Conservation (phyloP, 2,888 invertebrate genomes). For the Cheilosia soror region DNA sequence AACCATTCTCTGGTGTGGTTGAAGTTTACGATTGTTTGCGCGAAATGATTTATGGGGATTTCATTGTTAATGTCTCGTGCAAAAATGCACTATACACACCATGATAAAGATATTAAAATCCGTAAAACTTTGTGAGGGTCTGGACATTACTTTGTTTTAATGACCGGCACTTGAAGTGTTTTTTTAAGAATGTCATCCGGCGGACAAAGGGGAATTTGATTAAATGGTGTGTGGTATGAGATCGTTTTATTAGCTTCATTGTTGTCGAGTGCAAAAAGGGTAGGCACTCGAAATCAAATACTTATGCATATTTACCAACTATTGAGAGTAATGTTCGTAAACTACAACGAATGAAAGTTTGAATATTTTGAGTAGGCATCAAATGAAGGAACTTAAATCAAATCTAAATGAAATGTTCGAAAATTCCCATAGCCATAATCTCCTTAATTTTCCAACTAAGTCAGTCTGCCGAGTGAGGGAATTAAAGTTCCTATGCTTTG, state of each 20-base stretch:
- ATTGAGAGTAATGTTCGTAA: no score
- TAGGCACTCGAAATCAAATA: not conserved
- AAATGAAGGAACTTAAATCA: no score
- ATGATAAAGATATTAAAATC: conserved; percentile 48
- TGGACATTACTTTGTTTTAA: conserved; percentile 46
- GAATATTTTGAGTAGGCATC: no score
- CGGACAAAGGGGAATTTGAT: conserved; percentile 21
- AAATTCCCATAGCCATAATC: no score
- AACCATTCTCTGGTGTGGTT: conserved; percentile 21
- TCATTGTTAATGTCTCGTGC: conserved; percentile 48
- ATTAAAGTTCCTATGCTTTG: no score
- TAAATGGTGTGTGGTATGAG: not conserved
- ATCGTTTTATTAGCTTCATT: conserved; percentile 27
- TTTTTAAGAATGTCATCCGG: conserved; percentile 11
- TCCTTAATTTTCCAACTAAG: no score
- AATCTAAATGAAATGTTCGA: no score
- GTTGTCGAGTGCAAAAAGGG: not conserved
- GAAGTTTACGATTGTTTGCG: conserved; percentile 59
- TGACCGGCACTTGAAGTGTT: conserved; percentile 22
- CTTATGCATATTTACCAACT: no score
- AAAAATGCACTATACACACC: conserved; percentile 46
- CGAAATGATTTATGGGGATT: conserved; percentile 68
- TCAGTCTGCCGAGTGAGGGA: no score
- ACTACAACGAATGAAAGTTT: no score
- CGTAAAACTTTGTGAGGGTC: conserved; percentile 29